A percentile compares a stretch with the other conserved stretches of the same genome.
Evolutionary conservation across 2,888 invertebrate genomes (phyloP).

Genomic region (Amphipoea oculea): DNA sequence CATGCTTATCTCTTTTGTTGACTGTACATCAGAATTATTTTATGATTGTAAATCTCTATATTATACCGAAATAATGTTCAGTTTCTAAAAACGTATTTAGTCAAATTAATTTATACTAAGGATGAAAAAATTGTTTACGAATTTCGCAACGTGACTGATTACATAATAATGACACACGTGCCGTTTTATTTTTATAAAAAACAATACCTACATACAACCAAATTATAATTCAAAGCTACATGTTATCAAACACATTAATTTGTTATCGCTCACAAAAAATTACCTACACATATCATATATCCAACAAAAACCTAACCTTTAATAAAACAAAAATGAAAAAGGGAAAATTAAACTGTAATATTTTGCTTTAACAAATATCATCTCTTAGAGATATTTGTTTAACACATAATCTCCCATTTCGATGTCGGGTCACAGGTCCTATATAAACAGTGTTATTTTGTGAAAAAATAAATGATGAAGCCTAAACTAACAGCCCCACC

Average conservation of each 20-base stretch:
- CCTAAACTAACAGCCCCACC: conserved; percentile 21
- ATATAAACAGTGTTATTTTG: conserved; percentile 35
- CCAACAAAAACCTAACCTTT: neutral
- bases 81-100: no score
- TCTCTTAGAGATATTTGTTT: conserved; percentile 45
- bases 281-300: neutral
- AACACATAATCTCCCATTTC: conserved; percentile 29
- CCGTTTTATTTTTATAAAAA: neutral
- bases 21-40: no score
- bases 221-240: neutral
- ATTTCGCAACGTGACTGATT: neutral
- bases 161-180: neutral
- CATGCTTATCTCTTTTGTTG: no score
- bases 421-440: conserved; percentile 39
- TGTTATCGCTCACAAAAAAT: neutral
- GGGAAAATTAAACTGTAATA: conserved; percentile 7
- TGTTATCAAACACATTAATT: neutral
- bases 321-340: neutral
- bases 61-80: no score
- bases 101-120: no score
- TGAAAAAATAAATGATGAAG: conserved; percentile 39
- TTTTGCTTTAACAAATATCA: conserved; percentile 7
- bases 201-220: neutral
- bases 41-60: no score
- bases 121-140: neutral